Evolutionary conservation across 2,888 invertebrate species (phyloP).

Genomic region (Terebella lapidaria): DNA sequence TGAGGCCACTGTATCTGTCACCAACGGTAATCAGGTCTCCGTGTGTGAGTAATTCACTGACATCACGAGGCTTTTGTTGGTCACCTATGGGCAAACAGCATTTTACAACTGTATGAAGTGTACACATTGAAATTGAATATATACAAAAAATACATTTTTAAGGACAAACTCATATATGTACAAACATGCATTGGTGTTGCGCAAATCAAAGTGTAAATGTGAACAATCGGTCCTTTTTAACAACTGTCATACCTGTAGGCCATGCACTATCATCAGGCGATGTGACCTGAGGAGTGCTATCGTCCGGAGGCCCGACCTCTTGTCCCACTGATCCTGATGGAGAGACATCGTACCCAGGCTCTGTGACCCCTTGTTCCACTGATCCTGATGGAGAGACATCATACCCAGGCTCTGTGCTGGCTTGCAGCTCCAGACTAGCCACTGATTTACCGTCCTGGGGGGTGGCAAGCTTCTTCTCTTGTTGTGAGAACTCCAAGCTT

Average conservation of each 20-base stretch:
- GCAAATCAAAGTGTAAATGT: too few species aligned
- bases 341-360: neutral
- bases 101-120: neutral
- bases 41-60: constrained; percentile 18
- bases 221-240: too few species aligned
- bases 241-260: too few species aligned
- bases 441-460: constrained; percentile 39
- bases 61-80: constrained; percentile 12
- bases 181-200: too few species aligned
- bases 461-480: constrained; percentile 9
- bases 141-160: too few species aligned
- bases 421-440: constrained; percentile 42
- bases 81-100: neutral
- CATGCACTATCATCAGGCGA: too few species aligned
- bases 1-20: constrained; percentile 38
- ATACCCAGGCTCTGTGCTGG: neutral
- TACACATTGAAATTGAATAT: too few species aligned
- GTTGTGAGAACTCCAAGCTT: constrained; percentile 39
- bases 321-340: neutral
- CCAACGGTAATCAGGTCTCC: constrained; percentile 27
- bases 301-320: too few species aligned
- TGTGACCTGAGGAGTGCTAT: too few species aligned
- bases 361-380: too few species aligned
- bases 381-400: too few species aligned
- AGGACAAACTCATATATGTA: too few species aligned